Evolutionary conservation across 1,140 invertebrate species (phyloP).

Genomic region (Ctenoplectra terminalis): DNA sequence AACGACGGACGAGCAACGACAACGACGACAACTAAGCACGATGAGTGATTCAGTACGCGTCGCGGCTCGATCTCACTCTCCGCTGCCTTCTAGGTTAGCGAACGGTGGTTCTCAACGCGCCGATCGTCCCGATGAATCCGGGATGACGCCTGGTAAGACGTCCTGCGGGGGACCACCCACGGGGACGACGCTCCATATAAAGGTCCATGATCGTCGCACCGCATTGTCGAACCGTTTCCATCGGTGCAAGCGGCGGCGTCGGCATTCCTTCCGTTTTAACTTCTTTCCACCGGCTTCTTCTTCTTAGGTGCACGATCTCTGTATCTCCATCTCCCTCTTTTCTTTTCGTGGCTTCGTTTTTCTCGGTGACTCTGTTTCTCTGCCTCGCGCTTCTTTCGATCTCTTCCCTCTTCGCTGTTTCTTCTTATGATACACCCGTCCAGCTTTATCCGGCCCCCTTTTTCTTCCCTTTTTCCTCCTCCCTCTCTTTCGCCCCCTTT

Average conservation of each 20-base stretch:
- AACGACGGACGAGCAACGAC: slow-evolving; percentile 49
- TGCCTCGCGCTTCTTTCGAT: slow-evolving; percentile 55
- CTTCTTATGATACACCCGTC: slow-evolving; percentile 39
- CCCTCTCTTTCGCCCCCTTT: not conserved
- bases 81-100: slow-evolving; percentile 59
- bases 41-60: slow-evolving; percentile 80
- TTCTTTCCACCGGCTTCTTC: slow-evolving; percentile 66
- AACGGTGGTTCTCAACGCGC: slow-evolving; percentile 73
- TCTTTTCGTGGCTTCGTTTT: slow-evolving; percentile 26
- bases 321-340: slow-evolving; percentile 43
- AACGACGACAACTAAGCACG: slow-evolving; percentile 58
- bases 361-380: slow-evolving; percentile 36
- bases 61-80: slow-evolving; percentile 70
- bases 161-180: slow-evolving; percentile 80
- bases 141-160: slow-evolving; percentile 72
- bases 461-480: not conserved
- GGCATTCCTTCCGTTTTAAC: slow-evolving; percentile 73
- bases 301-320: slow-evolving; percentile 58
- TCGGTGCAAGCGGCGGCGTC: slow-evolving; percentile 64
- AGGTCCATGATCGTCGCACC: slow-evolving; percentile 66
- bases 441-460: not conserved
- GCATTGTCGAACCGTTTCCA: slow-evolving; percentile 73
- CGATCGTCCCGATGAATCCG: slow-evolving; percentile 62
- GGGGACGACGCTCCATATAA: slow-evolving; percentile 80
- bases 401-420: slow-evolving; percentile 45